Evolutionary conservation across 2,113 vertebrate species (phyloP), one percentile per base, ranked within the genome.

Genomic region (Cheirogaleus medius): DNA sequence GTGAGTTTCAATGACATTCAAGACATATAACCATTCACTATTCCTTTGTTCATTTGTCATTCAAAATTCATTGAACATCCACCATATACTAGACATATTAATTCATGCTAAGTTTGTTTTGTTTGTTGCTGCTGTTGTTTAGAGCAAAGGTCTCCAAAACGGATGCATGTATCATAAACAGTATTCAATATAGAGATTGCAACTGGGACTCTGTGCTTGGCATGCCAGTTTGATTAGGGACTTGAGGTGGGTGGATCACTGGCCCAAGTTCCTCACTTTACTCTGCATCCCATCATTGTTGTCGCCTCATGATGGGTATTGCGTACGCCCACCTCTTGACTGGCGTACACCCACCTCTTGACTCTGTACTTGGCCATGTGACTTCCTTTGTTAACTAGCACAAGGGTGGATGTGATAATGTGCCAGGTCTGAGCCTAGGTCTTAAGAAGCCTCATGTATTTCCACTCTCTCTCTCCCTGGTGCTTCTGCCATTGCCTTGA

Each of bases 1-100:
- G 17, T 68, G 87, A 88, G 25, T 80, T 52, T 74, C 91, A 71
- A 37, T 84, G 68, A 88, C 12, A 39, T 39, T 68, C 11, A 34
- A 60, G 25, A 47, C 54, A 39, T 29, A n/a, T 2, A 27, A 39
- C 17, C 60, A 32, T 60, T 73, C 15, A 54, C 56, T 25, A 56
- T 52, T 66, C 54, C 44, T 73, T 25, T 6, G 18, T 63, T 91
- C 7, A 23, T 90, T 69, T 13, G 42, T 77, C 6, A 49, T 80
- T 91, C 29, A 29, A 47, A 78, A 37, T 12, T 17, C 37, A 47
- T 15, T 82, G 32, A 92, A 14, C 11, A 27, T 10, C 13, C 27
- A 14, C 39, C 10, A 44, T 47, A 83, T 15, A 18, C 32, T 23
- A 63, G 49, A 20, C 6, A 47, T 49, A 71, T 69, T 69, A 73